phyloP scores from a whole-genome alignment of 2,888 invertebrate genomes.

The Oscheius sp. region DNA sequence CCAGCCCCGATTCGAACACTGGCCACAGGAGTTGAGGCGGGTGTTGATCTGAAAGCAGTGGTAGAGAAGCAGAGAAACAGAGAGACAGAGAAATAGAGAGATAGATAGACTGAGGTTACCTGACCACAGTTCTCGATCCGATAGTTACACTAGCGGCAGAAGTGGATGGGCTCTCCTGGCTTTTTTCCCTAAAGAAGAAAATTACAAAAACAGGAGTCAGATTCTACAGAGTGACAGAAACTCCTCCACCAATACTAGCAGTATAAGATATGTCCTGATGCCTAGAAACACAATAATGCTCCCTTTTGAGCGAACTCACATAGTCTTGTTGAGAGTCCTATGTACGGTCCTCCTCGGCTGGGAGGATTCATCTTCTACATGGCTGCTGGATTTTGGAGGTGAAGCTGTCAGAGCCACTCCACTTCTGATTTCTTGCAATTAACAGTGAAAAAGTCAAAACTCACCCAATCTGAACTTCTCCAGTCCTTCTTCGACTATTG shows the following conservation, averaged over 20 bases:
- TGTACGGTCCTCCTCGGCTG: slow-evolving; percentile 30
- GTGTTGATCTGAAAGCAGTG: background rate
- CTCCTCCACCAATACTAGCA: background rate
- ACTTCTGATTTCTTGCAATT: background rate
- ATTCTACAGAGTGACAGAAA: background rate
- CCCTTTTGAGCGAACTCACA: slow-evolving; percentile 7
- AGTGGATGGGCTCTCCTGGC: too few relatives aligned
- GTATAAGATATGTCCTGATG: background rate
- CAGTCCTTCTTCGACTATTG: slow-evolving; percentile 24
- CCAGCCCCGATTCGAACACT: slow-evolving; percentile 5
- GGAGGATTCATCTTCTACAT: slow-evolving; percentile 20
- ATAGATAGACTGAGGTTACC: too few relatives aligned
- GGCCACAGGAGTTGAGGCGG: slow-evolving; percentile 4
- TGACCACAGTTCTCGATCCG: too few relatives aligned
- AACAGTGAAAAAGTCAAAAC: background rate
- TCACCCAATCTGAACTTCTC: slow-evolving; percentile 30
- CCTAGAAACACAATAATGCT: slow-evolving; percentile 3
- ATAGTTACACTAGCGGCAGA: too few relatives aligned
- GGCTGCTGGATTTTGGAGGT: background rate
- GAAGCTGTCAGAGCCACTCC: slow-evolving; percentile 19
- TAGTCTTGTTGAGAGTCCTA: slow-evolving; percentile 12
- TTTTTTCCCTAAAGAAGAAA: background rate
- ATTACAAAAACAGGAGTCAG: background rate
- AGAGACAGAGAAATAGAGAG: too few relatives aligned
- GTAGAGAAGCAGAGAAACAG: too few relatives aligned